Evolutionary conservation across 2,888 invertebrate genomes (phyloP), one percentile per base, ranked within the genome.

Genomic region (Allacma fusca): DNA sequence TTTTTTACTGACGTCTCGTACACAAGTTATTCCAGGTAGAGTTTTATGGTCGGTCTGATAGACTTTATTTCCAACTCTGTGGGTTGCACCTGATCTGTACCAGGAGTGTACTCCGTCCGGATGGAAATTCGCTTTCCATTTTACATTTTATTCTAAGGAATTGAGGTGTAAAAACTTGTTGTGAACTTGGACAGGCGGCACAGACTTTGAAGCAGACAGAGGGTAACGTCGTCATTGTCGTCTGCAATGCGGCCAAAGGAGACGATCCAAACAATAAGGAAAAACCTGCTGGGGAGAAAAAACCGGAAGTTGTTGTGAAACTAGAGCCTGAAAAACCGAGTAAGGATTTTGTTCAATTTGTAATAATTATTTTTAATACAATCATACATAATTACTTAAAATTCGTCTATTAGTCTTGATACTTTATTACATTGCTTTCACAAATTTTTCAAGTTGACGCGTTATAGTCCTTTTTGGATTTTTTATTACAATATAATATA

Each of bases 121-220:
- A 19, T 50, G 50, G 19, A 50, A 50, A 50, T 19, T 9, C 34
- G 9, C 34, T 34, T 34, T 34, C 34, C 9, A 9, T 34, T 19
- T 50, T 50, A n/a, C 16, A 50, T 50, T 50, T 50, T 50, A n/a
- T 16, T 50, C 19, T 9, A 50, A 5, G 50, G 19, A 16, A 50
- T 19, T 19, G 5, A 16, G 4, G 5, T 50, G 50, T 50, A 12
- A 50, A 50, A 50, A 50, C 16, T 13, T 50, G 5, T 50, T 50
- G 50, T 50, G 19, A 50, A 50, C n/a, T 71, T 57, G 59, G 71
- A 68, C 85, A 96, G 95, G 95, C 95, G 24, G 94, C 94, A 65
- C 91, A 91, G 29, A 89, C 95, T 84, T 87, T 96, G 76, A 96
- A 95, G 86, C 92, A 94, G 85, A 92, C 94, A 0, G 95, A 96